Base-by-base conservation (phyloP, 2,113 vertebrate genomes). In the Lagopus muta region DNA sequence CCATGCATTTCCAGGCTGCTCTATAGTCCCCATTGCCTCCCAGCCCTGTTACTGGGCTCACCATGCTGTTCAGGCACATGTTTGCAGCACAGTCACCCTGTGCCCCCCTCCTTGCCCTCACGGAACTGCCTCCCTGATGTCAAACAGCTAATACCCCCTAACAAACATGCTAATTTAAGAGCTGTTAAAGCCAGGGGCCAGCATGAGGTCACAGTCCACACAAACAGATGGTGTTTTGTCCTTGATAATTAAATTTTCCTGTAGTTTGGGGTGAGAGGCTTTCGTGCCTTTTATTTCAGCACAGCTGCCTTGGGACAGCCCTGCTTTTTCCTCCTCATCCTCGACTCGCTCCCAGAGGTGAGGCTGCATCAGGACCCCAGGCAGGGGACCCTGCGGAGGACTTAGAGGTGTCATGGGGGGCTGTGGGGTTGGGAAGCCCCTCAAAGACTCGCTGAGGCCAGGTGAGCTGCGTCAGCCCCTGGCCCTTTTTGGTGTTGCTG, bases 151-250 rank as follows among this genome's bases (percentile, higher is more conserved):
- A 83, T 88, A 57, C 36, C 55, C 62, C 36, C 82, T 60, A 88
- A 77, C 28, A 61, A 94, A 93, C 75, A 78, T 58, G 64, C 55
- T 90, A 77, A 91, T 90, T 91, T 93, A 66, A 93, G 90, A 94
- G 57, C 89, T 89, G 54, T 55, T 92, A 83, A 83, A 87, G 79
- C 88, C 75, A 14, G 12, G 58, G 81, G 93, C 72, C 78, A 85
- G 70, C 2, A 0, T 30, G 86, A 94, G 94, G 92, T 94, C 93
- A 89, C 72, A 70, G 86, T 92, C 82, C 32, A 0, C 55, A 48
- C 86, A 94, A 92, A 91, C 95, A 96, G 94, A 97, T 97, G 96
- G 86, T 86, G 79, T 93, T 91, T 94, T 92, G 92, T 93, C 90
- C 94, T 89, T 88, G 94, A 16, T 93, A 96, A 96, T 91, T 95